Percentiles rank a stretch among this genome's conserved stretches.
These are phyloP conservation scores for Tringa solitaria DNA, from an alignment of 2,113 vertebrate species.

Conservation along the genomic window DNA sequence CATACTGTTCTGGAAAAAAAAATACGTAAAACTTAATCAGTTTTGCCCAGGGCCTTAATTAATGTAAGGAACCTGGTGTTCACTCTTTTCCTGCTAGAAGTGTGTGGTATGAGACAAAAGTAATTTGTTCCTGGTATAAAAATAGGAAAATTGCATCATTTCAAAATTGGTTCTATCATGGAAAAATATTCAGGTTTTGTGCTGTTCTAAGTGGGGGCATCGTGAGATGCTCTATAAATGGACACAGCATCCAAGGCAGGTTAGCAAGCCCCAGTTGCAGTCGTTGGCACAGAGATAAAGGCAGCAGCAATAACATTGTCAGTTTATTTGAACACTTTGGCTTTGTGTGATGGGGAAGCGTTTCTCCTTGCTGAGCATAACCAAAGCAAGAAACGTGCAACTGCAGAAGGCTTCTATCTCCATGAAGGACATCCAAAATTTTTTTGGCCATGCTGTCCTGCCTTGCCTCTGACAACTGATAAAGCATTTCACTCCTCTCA, in stretches of 20 bases:
- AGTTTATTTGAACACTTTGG: not conserved
- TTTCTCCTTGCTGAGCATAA: not conserved
- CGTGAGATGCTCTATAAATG: not conserved
- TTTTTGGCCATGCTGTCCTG: not conserved
- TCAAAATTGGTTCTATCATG: not conserved
- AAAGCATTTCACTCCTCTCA: not conserved
- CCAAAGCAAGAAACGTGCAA: fast-evolving
- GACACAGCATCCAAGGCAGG: not conserved
- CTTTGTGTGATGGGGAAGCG: not conserved
- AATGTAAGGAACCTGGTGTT: not conserved
- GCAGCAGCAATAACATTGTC: not conserved
- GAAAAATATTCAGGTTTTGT: not conserved
- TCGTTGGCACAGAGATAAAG: not conserved
- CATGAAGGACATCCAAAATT: fast-evolving
- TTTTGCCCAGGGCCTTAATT: not conserved
- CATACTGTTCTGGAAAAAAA: not conserved
- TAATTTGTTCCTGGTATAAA: not conserved
- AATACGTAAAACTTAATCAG: not conserved
- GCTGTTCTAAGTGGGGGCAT: not conserved
- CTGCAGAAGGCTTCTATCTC: not conserved
- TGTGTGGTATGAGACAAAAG: not conserved
- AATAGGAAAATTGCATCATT: not conserved
- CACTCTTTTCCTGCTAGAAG: not conserved
- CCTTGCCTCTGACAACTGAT: not conserved
- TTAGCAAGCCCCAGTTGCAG: not conserved